These are phyloP conservation scores for Eupelmus urozonus DNA, from an alignment of 2,888 invertebrate genomes.

Conservation along the genomic window DNA sequence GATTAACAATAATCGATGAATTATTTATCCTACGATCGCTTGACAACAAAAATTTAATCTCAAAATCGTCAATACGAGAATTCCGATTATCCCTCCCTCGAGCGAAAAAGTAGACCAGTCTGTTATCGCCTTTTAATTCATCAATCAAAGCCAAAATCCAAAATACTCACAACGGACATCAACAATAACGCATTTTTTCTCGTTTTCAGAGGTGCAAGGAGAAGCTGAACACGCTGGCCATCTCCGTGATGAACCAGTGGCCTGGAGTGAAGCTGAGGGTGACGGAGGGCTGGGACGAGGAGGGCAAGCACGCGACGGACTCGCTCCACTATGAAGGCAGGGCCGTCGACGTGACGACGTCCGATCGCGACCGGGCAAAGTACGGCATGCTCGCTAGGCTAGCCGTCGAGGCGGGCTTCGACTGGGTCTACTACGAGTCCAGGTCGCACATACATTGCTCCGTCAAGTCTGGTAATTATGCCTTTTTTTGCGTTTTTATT, in stretches of 20 bases:
- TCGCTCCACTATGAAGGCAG: conserved; percentile 98
- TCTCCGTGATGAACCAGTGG: conserved; percentile 99
- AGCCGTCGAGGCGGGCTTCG: conserved; percentile 98
- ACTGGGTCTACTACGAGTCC: conserved; percentile 98
- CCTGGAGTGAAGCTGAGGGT: conserved; percentile 95
- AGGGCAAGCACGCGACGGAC: conserved; percentile 86
- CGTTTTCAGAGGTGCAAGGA: conserved; percentile 94
- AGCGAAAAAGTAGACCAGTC: too few relatives aligned
- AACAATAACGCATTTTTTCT: not conserved
- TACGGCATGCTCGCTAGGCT: conserved; percentile 97
- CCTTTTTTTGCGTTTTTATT: conserved; percentile 32
- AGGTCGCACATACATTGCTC: conserved; percentile 97
- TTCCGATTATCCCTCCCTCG: too few relatives aligned
- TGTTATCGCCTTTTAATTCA: too few relatives aligned
- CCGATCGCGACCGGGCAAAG: conserved; percentile 94
- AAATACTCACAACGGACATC: too few relatives aligned
- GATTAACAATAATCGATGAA: too few relatives aligned
- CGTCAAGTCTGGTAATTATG: conserved; percentile 94
- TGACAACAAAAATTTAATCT: too few relatives aligned
- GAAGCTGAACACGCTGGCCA: conserved; percentile 94
- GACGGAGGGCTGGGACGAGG: conserved; percentile 97
- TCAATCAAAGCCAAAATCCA: too few relatives aligned
- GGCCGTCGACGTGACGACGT: conserved; percentile 96
- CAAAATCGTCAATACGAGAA: too few relatives aligned
- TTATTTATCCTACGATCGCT: too few relatives aligned